These are phyloP conservation scores for Muntiacus reevesi DNA, from an alignment of 2,113 vertebrate genomes.

Conservation along the genomic window DNA sequence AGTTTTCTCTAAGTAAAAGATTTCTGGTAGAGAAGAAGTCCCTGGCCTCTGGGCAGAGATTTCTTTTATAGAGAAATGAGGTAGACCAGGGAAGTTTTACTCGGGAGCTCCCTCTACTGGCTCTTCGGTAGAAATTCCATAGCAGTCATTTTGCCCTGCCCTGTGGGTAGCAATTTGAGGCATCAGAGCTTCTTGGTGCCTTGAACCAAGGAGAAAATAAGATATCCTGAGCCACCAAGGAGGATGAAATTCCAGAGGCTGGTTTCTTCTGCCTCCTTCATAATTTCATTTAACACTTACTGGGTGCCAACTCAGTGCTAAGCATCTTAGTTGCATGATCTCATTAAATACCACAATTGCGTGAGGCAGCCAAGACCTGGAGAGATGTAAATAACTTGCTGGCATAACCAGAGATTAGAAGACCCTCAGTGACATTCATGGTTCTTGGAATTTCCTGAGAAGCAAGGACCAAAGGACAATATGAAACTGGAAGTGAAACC, in stretches of 20 bases:
- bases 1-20: not conserved
- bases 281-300: not conserved
- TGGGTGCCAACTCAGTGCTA: not conserved
- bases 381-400: not conserved
- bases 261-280: not conserved
- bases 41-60: not conserved
- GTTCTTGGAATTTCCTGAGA: not conserved
- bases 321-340: not conserved
- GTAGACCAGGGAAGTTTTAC: slow-evolving; percentile 14
- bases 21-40: slow-evolving; percentile 15
- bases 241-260: not conserved
- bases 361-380: not conserved
- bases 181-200: not conserved
- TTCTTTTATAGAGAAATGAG: not conserved
- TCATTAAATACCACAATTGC: not conserved
- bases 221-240: not conserved
- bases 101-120: slow-evolving; percentile 72
- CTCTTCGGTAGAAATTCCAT: not conserved
- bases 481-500: not conserved
- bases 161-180: not conserved
- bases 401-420: not conserved
- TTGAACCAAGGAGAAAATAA: not conserved
- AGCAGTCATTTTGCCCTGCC: not conserved
- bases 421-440: not conserved
- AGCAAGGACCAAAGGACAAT: not conserved